Base-by-base conservation (phyloP, 2,113 vertebrate species). In the Agapornis roseicollis region DNA sequence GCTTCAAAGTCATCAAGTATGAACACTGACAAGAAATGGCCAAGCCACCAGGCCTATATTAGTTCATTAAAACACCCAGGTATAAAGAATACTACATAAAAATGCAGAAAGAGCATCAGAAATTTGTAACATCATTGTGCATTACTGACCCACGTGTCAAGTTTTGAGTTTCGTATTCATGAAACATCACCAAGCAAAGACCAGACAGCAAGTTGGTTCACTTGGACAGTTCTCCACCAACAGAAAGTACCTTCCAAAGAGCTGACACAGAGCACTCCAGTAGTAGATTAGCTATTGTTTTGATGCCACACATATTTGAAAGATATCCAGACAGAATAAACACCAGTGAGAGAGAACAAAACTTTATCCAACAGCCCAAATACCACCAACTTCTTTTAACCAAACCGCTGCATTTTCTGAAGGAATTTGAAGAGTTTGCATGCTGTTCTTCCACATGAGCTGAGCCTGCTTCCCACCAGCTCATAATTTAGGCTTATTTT, bases 61-160 rank as follows among this genome's bases (percentile, higher is more conserved):
- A 22, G 80, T 24, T 5, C 1, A 77, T 10, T 39, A 50, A 53
- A 89, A 70, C 29, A 44, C 4, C 18, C 63, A 71, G 49, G 9
- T 39, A 31, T 46, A 85, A 37, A 46, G 28, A 56, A 15, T 19
- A 69, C n/a, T 23, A 25, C 47, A 83, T 9, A 64, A 46, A 89
- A 83, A 37, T 3, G 4, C 44, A 82, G 12, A 27, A 63, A 58
- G 15, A 31, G 9, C 42, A 49, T 15, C 14, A 49, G 52, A 85
- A 61, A 78, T 58, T 13, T 35, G 17, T n/a, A 83, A 7, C 13
- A 39, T 19, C n/a, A 2, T 8, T 37, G 58, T 1, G 0, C 1
- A 29, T 11, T 9, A 44, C 31, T 66, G 76, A 88, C 53, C 39
- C 31, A 12, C 19, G 13, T 2, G 4, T 4, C 11, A 44, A 53